Evolutionary conservation across 2,888 invertebrate genomes (phyloP), one percentile per base, ranked within the genome.

Genomic region (Fragum sueziense): DNA sequence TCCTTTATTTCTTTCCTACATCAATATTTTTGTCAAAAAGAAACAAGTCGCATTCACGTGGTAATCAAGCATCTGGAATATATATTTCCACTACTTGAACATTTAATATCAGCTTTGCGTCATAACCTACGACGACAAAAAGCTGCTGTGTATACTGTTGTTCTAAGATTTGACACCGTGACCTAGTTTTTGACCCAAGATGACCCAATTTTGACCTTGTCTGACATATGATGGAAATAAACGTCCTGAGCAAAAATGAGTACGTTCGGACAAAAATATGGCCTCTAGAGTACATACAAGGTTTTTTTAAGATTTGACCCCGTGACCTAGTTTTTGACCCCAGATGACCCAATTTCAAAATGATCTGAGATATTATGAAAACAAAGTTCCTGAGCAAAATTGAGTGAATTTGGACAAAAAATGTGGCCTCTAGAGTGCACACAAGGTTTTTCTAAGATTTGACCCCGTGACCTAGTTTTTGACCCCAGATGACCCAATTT

Each of bases 341-440:
- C 25, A 61, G 9, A 11, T 61, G 61, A 61, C 61, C 61, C 25
- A 52, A 20, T 70, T 31, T 14, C 11, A n/a, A 54, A 70, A 52
- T 51, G 14, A n/a, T 70, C 70, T 22, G 9, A 33, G 70, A 27
- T 51, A 31, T 70, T 9, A 70, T 52, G 1, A 31, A 52, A 6
- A 70, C 52, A 51, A 22, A 70, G 31, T 27, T 31, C 29, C 70
- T 52, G 52, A 51, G 4, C 47, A 70, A 52, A 54, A 52, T 70
- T 70, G 31, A 31, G 6, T 14, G 27, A 4, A 17, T 47, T 70
- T 31, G 29, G 52, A n/a, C 51, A 9, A 54, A 54, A 70, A 70
- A 51, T 70, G 54, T 25, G 31, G 54, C 22, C n/a, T 29, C 29
- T 37, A 37, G 6, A 37, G 37, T 37, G 14, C 37, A 6, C 7